Evolutionary conservation across 2,797 vertebrate species (phyloP), one percentile per base, ranked within the genome.

Genomic region (Takifugu rubripes): DNA sequence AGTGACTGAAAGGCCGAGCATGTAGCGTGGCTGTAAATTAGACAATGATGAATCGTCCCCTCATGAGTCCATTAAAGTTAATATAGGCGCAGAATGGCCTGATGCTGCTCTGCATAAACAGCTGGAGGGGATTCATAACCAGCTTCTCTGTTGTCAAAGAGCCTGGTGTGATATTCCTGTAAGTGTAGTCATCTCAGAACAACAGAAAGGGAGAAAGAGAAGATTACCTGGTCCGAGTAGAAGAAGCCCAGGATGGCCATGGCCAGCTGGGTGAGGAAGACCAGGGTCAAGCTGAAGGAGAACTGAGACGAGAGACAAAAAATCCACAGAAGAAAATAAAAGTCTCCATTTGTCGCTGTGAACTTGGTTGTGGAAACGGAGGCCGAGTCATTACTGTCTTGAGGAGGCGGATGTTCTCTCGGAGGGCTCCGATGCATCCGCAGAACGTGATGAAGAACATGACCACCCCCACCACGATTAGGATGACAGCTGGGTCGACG

Each of bases 391-490:
- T 85, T 86, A 93, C 92, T 46, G 83, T 89, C 78, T 90, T 91
- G 53, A 93, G 90, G 56, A 93, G 90, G 65, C 62, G 82, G 56
- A 91, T 92, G 85, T 93, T 92, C 79, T 92, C 90, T 70, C 88
- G 70, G 44, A 92, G 87, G 45, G 91, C 90, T 54, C 91, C 90
- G 26, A 91, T 88, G 69, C 92, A 93, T 25, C 91, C 90, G 3
- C 91, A 92, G 87, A 92, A 93, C 26, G 92, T 92, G 84, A 93
- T 90, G 86, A 92, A 91, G 87, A 93, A 93, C 90, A 92, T 91
- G 77, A 92, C 88, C 78, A 92, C 91, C 61, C 92, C 91, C 72
- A 92, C 88, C 63, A 90, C 86, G 52, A 93, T 92, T 58, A 93
- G 86, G 78, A 92, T 84, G 81, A 92, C 70, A 26, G 90, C 89